Evolutionary conservation across 2,797 vertebrate species (phyloP).

Genomic region (Gymnodraco acuticeps): DNA sequence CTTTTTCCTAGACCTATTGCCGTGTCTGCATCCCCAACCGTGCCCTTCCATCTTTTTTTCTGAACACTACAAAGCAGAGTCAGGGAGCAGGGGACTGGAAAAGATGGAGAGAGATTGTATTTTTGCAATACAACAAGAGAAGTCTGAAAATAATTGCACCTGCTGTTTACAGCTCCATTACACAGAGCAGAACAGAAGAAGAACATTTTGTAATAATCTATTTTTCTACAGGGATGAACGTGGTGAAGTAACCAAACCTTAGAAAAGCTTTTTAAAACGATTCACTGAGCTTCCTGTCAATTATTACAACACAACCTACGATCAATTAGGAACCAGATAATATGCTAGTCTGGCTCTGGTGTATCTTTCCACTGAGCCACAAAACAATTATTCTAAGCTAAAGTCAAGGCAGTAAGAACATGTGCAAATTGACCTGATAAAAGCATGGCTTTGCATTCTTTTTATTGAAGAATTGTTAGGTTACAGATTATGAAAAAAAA

Average conservation of each 20-base stretch:
- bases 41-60: slow-evolving; percentile 28
- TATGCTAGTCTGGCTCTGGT: background rate
- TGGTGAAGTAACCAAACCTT: slow-evolving; percentile 11
- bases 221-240: slow-evolving; percentile 20
- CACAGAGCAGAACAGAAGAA: slow-evolving; percentile 13
- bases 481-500: background rate
- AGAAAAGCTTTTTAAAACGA: background rate
- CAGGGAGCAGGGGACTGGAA: slow-evolving; percentile 45
- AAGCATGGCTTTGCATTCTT: background rate
- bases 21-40: slow-evolving; percentile 56
- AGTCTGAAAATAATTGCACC: slow-evolving; percentile 62
- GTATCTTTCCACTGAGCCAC: background rate
- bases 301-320: slow-evolving; percentile 22
- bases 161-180: slow-evolving; percentile 36
- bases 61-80: slow-evolving; percentile 60
- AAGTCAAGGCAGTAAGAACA: background rate
- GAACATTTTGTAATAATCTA: slow-evolving; percentile 10
- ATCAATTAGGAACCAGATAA: slow-evolving; percentile 19
- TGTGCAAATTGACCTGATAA: background rate
- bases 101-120: slow-evolving; percentile 5
- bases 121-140: slow-evolving; percentile 42
- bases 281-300: slow-evolving; percentile 30
- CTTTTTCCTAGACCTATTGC: slow-evolving; percentile 39
- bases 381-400: background rate
- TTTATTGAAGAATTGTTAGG: background rate